A percentile compares a stretch with the other conserved stretches of the same genome.
These are phyloP conservation scores for Gortyna flavago DNA, from an alignment of 2,888 invertebrate species.

Conservation along the genomic window DNA sequence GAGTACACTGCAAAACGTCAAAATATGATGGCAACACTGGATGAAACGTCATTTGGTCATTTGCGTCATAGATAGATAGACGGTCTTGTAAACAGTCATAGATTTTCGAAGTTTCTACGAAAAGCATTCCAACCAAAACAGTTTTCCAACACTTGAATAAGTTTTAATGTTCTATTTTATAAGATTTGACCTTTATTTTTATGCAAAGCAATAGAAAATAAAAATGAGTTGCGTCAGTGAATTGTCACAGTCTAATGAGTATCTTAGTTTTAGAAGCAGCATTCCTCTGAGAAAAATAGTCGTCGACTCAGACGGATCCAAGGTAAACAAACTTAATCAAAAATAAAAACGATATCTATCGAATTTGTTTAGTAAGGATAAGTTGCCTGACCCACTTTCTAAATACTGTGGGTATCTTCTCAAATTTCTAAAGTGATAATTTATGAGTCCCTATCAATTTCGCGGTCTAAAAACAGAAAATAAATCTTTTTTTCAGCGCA, in stretches of 20 bases:
- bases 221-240: conserved; percentile 92
- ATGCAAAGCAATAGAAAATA: conserved; percentile 30
- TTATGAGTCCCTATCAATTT: no score
- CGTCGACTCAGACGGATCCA: conserved; percentile 94
- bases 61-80: no score
- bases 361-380: conserved; percentile 1
- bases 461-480: no score
- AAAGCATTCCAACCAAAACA: background rate
- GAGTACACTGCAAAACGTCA: conserved; percentile 7
- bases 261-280: conserved; percentile 94
- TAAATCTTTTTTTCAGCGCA: no score
- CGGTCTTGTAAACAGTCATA: no score
- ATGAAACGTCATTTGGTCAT: conserved; percentile 36
- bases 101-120: conserved; percentile 9
- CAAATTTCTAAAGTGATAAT: background rate
- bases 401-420: background rate
- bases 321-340: conserved; percentile 88
- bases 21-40: no score
- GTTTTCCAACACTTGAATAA: conserved; percentile 14
- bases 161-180: conserved; percentile 13
- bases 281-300: conserved; percentile 93
- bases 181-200: conserved; percentile 29
- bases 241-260: conserved; percentile 93
- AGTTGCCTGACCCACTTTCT: conserved; percentile 26
- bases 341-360: conserved; percentile 17